A percentile compares a stretch with the other conserved stretches of the same genome.
Conservation (phyloP, 2,797 vertebrate species). For the Acanthurus lineatus region DNA sequence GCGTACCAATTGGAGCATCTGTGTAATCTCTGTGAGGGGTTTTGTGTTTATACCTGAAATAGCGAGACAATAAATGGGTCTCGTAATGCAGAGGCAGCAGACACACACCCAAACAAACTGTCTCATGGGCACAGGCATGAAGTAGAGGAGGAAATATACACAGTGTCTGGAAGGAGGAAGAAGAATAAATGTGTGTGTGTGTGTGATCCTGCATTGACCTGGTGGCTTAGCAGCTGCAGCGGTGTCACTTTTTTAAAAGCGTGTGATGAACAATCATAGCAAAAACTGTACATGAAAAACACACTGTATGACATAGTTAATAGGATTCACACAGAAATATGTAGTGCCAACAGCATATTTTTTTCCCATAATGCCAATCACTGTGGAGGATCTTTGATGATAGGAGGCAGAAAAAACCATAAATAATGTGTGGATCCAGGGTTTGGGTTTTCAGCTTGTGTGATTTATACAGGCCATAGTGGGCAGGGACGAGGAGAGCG, state of each 20-base stretch:
- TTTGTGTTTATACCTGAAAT: constrained; percentile 38
- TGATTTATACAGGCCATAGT: constrained; percentile 37
- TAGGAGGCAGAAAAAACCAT: constrained; percentile 9
- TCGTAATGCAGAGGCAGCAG: not conserved
- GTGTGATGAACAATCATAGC: too few species aligned
- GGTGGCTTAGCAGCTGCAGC: not conserved
- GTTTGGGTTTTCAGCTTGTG: constrained; percentile 28
- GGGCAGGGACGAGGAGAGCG: constrained; percentile 28
- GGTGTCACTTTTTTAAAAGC: too few species aligned
- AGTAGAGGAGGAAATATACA: not conserved
- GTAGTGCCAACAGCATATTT: too few species aligned
- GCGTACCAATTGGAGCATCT: constrained; percentile 6
- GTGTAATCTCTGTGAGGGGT: constrained; percentile 19
- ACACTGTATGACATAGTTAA: not conserved
- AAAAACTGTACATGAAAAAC: not conserved
- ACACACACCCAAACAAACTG: constrained; percentile 28
- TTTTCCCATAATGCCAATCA: too few species aligned
- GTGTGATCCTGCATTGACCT: not conserved
- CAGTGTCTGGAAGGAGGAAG: not conserved
- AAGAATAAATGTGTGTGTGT: too few species aligned
- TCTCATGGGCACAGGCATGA: constrained; percentile 30
- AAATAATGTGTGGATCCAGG: constrained; percentile 7
- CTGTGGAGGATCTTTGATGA: constrained; percentile 11
- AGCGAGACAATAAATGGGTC: constrained; percentile 24
- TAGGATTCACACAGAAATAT: not conserved